These are phyloP conservation scores for Amblyteles armatorius DNA, from an alignment of 2,888 invertebrate species.

Conservation along the genomic window DNA sequence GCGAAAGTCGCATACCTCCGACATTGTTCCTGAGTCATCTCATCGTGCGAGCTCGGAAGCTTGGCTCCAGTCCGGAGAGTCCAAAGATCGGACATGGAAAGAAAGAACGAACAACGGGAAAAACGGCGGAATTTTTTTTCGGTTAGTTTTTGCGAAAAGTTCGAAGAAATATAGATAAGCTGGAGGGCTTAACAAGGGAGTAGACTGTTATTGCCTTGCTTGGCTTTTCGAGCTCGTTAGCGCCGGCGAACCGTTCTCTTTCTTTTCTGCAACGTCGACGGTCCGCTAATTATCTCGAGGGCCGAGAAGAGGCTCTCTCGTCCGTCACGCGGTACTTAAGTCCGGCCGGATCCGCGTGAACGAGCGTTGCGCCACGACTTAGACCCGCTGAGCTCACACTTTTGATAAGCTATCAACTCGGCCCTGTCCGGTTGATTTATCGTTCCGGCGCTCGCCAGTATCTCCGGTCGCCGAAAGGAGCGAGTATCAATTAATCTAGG, in stretches of 20 bases:
- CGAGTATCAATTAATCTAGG: too few species aligned
- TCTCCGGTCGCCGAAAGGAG: too few species aligned
- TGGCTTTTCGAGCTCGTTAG: constrained; percentile 70
- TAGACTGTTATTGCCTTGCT: constrained; percentile 56
- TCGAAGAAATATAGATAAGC: constrained; percentile 26
- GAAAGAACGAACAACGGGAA: background rate
- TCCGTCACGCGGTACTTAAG: constrained; percentile 8
- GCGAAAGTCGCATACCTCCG: background rate
- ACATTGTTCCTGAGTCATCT: constrained; percentile 9
- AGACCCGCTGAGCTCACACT: background rate
- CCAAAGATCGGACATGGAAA: background rate
- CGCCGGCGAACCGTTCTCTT: constrained; percentile 6
- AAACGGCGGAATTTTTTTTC: background rate
- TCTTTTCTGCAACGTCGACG: constrained; percentile 65
- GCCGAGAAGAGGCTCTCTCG: background rate
- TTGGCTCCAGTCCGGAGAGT: background rate
- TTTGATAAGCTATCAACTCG: background rate
- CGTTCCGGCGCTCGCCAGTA: background rate
- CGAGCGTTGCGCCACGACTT: background rate
- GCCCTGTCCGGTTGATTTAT: background rate
- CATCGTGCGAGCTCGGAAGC: background rate
- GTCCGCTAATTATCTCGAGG: constrained; percentile 65
- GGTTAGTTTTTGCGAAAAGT: background rate
- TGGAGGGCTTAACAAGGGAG: background rate
- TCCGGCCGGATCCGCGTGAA: constrained; percentile 1